These are phyloP conservation scores for Ectropis crepuscularia DNA, from an alignment of 2,888 invertebrate genomes.

Conservation along the genomic window DNA sequence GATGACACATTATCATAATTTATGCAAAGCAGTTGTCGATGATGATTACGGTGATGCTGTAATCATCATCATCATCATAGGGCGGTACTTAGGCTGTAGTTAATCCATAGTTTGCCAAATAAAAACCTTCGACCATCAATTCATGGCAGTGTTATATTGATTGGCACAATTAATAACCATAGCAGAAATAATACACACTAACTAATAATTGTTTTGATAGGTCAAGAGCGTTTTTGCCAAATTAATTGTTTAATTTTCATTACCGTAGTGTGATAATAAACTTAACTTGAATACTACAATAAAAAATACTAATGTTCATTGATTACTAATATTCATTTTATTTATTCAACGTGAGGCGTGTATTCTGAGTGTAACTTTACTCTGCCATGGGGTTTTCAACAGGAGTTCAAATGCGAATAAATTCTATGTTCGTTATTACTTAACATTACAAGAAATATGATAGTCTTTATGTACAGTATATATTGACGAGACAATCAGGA, in stretches of 20 bases:
- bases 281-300: not conserved
- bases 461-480: too few relatives aligned
- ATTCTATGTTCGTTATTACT: too few relatives aligned
- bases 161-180: constrained; percentile 14
- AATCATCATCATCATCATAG: too few relatives aligned
- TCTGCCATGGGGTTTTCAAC: constrained; percentile 1
- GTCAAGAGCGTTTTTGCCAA: constrained; percentile 15
- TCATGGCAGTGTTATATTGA: constrained; percentile 8
- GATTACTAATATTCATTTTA: too few relatives aligned
- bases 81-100: too few relatives aligned
- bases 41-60: too few relatives aligned
- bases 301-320: not conserved
- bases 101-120: too few relatives aligned
- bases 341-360: constrained; percentile 20
- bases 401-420: not conserved
- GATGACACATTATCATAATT: too few relatives aligned
- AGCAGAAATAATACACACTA: constrained; percentile 1
- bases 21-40: too few relatives aligned
- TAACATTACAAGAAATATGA: too few relatives aligned
- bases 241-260: constrained; percentile 5
- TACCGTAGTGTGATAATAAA: not conserved
- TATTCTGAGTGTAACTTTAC: not conserved
- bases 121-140: constrained; percentile 1
- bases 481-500: too few relatives aligned
- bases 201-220: constrained; percentile 15